Evolutionary conservation across 2,888 invertebrate genomes (phyloP).

Genomic region (Artemia sinica): DNA sequence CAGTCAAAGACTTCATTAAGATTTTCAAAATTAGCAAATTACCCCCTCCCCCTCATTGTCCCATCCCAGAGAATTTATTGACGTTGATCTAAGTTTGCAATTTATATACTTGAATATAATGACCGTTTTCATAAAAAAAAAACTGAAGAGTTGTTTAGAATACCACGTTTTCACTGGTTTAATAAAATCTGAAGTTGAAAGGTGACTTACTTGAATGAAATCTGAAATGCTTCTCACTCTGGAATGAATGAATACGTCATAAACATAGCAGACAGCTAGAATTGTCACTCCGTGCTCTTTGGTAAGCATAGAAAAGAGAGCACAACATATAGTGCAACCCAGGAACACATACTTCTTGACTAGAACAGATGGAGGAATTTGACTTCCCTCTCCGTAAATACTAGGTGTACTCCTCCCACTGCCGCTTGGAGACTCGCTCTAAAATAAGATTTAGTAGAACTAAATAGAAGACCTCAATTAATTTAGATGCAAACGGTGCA

Average conservation of each 20-base stretch:
- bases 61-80: no score
- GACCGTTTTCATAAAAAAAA: no score
- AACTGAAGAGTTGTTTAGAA: background rate
- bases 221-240: conserved; percentile 16
- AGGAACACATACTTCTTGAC: conserved; percentile 42
- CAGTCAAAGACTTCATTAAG: no score
- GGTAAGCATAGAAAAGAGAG: conserved; percentile 67
- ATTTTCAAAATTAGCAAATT: no score
- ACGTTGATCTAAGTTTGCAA: no score
- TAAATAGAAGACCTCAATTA: no score
- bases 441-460: background rate
- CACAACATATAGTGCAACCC: conserved; percentile 40
- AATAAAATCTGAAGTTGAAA: background rate
- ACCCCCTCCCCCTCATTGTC: no score
- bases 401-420: conserved; percentile 11
- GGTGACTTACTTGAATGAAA: background rate
- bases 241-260: conserved; percentile 47
- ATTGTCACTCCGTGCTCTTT: conserved; percentile 92
- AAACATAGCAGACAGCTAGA: conserved; percentile 68
- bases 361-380: background rate
- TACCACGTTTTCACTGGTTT: background rate
- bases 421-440: conserved; percentile 1
- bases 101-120: no score
- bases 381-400: background rate
- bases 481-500: no score